phyloP scores from a whole-genome alignment of 2,797 vertebrate genomes.

The Propithecus deckenii region DNA sequence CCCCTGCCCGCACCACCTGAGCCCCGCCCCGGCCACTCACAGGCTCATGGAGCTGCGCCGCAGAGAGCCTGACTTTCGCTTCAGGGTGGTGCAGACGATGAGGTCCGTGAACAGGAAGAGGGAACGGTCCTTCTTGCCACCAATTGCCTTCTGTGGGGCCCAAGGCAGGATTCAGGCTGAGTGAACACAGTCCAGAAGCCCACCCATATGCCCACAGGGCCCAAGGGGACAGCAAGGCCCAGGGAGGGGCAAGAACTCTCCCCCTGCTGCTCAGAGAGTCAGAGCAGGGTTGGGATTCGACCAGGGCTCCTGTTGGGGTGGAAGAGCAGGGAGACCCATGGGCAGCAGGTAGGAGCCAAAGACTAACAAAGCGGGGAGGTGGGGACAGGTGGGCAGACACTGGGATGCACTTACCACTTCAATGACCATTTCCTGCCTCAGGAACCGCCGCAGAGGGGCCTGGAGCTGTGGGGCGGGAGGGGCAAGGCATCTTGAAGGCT shows the following conservation, averaged over 20 bases:
- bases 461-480: constrained; percentile 88
- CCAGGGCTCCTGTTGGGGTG: neutral
- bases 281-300: neutral
- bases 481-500: neutral
- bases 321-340: neutral
- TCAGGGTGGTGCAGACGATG: constrained; percentile 96
- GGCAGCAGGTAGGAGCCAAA: neutral
- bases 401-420: constrained; percentile 91
- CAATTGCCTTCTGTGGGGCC: constrained; percentile 91
- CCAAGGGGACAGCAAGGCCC: neutral
- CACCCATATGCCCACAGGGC: neutral
- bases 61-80: constrained; percentile 97
- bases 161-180: constrained; percentile 32
- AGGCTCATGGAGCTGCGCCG: constrained; percentile 98
- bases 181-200: neutral
- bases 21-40: constrained; percentile 83
- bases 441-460: constrained; percentile 95
- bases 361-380: neutral
- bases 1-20: neutral
- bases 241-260: neutral
- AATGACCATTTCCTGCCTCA: constrained; percentile 98
- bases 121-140: constrained; percentile 98
- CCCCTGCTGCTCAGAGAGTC: constrained; percentile 1
- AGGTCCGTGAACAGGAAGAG: constrained; percentile 98
- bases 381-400: neutral